Percentiles rank a stretch among this genome's conserved stretches.
Conservation (phyloP, 2,113 vertebrate genomes). For the Gallinago jamesoni region DNA sequence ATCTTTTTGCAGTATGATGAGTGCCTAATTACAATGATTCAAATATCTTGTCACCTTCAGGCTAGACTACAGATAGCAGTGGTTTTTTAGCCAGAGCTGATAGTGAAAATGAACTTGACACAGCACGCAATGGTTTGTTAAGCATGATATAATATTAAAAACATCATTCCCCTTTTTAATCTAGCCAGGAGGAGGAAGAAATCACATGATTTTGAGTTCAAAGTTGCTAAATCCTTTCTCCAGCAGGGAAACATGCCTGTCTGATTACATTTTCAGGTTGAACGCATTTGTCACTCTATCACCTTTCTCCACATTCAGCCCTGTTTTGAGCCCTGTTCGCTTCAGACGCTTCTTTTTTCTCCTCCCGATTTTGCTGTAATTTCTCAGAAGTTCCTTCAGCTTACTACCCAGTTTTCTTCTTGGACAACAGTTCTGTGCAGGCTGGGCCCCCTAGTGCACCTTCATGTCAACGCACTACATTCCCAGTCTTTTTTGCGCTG, state of each 20-base stretch:
- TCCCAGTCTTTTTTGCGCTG: background rate
- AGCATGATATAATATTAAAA: slow-evolving; percentile 50
- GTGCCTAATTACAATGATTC: slow-evolving; percentile 64
- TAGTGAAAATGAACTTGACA: slow-evolving; percentile 56
- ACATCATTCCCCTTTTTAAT: slow-evolving; percentile 33
- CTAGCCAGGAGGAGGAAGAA: slow-evolving; percentile 48
- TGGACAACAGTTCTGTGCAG: background rate
- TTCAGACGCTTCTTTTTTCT: background rate
- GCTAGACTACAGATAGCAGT: slow-evolving; percentile 57
- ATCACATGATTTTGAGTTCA: slow-evolving; percentile 59
- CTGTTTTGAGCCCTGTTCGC: background rate
- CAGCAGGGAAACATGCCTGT: slow-evolving; percentile 46
- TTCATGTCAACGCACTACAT: background rate
- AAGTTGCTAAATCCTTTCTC: slow-evolving; percentile 61
- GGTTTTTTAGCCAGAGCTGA: slow-evolving; percentile 49
- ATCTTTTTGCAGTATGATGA: slow-evolving; percentile 55
- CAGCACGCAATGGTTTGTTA: slow-evolving; percentile 59
- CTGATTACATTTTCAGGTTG: slow-evolving; percentile 54
- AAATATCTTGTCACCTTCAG: slow-evolving; percentile 66
- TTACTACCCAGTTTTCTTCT: background rate
- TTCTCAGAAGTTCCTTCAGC: background rate
- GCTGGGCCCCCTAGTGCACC: slow-evolving; percentile 1
- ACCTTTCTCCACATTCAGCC: background rate
- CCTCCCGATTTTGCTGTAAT: background rate
- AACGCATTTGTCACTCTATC: slow-evolving; percentile 44